Evolutionary conservation across 2,888 invertebrate species (phyloP).

Genomic region (Nowickia ferox): DNA sequence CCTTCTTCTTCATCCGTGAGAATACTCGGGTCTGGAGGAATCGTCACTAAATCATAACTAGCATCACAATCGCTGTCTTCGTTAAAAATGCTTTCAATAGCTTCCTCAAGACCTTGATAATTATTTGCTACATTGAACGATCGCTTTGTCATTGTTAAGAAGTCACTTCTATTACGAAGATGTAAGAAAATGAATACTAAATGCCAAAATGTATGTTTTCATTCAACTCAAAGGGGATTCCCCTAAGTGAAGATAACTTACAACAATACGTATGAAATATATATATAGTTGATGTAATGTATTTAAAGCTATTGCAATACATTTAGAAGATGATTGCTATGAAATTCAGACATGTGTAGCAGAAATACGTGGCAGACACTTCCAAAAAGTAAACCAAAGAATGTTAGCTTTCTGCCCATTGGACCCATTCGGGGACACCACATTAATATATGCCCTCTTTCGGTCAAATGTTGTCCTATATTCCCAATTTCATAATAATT

Average conservation of each 20-base stretch:
- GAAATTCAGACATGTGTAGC: neutral
- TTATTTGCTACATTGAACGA: neutral
- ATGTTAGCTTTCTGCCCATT: conserved; percentile 5
- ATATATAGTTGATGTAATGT: neutral
- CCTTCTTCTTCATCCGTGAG: conserved; percentile 46
- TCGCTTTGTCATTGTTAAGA: neutral
- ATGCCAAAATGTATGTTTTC: too few species aligned
- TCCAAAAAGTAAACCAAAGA: neutral
- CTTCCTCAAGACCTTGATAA: conserved; percentile 5
- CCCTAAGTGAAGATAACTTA: neutral
- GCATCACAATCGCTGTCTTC: conserved; percentile 4
- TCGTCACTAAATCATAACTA: conserved; percentile 30
- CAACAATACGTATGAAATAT: neutral
- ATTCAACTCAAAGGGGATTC: neutral
- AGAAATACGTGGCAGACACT: conserved; percentile 3
- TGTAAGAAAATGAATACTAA: conserved; percentile 7
- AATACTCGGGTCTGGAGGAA: conserved; percentile 29
- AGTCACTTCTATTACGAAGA: neutral
- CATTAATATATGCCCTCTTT: conserved; percentile 3
- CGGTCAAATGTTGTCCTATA: conserved; percentile 14
- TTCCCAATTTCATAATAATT: conserved; percentile 15
- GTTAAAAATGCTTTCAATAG: conserved; percentile 8
- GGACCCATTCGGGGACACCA: conserved; percentile 4
- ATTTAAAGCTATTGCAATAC: conserved; percentile 6
- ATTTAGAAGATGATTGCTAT: conserved; percentile 9